These are phyloP conservation scores for Gobio gobio DNA, from an alignment of 2,113 vertebrate species.

Conservation along the genomic window DNA sequence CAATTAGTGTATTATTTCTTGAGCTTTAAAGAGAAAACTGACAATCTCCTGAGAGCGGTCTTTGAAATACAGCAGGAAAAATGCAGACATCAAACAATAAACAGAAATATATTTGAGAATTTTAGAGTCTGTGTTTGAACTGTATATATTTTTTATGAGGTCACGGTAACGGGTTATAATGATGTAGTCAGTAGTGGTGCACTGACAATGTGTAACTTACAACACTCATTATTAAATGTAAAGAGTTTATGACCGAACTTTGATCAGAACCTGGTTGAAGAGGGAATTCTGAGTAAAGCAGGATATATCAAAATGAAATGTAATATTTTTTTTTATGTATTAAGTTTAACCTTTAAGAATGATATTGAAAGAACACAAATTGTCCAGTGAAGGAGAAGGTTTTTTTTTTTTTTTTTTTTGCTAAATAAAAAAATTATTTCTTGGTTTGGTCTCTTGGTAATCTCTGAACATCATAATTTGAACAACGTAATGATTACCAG, in stretches of 20 bases:
- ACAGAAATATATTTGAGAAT: slow-evolving; percentile 62
- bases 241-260: neutral
- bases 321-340: neutral
- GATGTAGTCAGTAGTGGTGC: neutral
- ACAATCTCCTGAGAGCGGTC: slow-evolving; percentile 69
- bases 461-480: neutral
- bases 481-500: neutral
- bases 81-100: slow-evolving; percentile 69
- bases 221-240: too few species aligned
- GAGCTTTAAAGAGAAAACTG: slow-evolving; percentile 75
- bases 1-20: slow-evolving; percentile 75
- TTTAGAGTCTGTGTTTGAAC: slow-evolving; percentile 69
- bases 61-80: slow-evolving; percentile 72
- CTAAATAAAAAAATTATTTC: neutral
- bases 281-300: neutral
- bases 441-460: neutral
- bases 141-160: slow-evolving; percentile 62
- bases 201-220: too few species aligned
- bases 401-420: neutral
- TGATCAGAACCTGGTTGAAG: neutral
- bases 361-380: neutral
- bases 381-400: neutral
- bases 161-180: slow-evolving; percentile 63
- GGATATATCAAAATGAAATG: neutral
- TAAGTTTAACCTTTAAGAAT: neutral